These are phyloP conservation scores for Gallinago nigripennis DNA, from an alignment of 2,797 vertebrate species.

Conservation along the genomic window DNA sequence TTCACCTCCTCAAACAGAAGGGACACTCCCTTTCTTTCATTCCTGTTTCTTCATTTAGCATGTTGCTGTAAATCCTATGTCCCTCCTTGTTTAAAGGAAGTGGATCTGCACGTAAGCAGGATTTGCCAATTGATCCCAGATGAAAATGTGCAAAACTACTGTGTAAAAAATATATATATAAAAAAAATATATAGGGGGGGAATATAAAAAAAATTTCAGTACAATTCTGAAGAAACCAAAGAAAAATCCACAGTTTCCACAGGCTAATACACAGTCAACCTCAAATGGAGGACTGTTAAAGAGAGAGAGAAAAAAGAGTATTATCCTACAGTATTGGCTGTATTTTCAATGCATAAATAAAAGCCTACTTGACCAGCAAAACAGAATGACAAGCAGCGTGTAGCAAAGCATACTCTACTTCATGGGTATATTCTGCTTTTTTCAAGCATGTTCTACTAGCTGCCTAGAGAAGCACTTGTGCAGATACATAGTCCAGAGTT, in stretches of 20 bases:
- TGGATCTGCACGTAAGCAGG: not conserved
- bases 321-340: not conserved
- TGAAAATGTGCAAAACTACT: not conserved
- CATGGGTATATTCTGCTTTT: not conserved
- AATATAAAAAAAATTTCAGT: not conserved
- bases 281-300: not conserved
- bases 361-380: not conserved
- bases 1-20: not conserved
- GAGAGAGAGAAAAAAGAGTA: not conserved
- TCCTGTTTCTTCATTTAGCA: not conserved
- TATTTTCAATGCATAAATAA: not conserved
- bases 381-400: not conserved
- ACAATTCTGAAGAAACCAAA: not conserved
- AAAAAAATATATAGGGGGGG: too few species aligned
- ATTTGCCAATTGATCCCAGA: not conserved
- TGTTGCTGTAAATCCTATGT: too few species aligned
- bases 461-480: not conserved
- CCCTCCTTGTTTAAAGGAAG: not conserved
- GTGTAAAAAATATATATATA: not conserved
- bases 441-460: not conserved
- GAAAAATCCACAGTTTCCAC: not conserved
- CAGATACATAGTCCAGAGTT: not conserved
- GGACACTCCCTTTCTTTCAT: not conserved
- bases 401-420: not conserved
- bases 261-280: not conserved